Percentiles rank a stretch among this genome's conserved stretches.
These are phyloP conservation scores for Aleadryas rufinucha DNA, from an alignment of 2,113 vertebrate species.

Conservation along the genomic window DNA sequence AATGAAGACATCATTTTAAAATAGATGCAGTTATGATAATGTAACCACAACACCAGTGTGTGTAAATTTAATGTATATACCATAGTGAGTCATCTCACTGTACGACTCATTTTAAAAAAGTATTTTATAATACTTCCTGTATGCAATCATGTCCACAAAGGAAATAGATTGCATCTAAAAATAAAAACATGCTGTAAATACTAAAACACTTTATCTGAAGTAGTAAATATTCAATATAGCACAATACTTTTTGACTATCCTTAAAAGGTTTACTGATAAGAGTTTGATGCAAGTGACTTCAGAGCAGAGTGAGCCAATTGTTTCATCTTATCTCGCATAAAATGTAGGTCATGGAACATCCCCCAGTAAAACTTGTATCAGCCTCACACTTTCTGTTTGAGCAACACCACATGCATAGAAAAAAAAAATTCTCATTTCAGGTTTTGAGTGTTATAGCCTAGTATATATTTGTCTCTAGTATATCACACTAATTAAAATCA, in stretches of 20 bases:
- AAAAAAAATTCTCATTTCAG: background rate
- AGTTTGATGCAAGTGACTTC: background rate
- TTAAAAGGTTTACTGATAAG: background rate
- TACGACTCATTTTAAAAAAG: background rate
- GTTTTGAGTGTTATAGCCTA: background rate
- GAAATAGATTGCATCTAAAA: background rate
- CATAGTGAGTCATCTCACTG: conserved; percentile 13
- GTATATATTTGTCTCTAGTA: background rate
- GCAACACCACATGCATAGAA: background rate
- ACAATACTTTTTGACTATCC: background rate
- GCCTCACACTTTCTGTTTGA: background rate
- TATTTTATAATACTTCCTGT: background rate
- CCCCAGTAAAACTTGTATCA: background rate
- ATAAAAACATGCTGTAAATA: background rate
- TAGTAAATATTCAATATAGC: background rate
- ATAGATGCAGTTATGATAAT: conserved; percentile 21
- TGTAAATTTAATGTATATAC: conserved; percentile 21
- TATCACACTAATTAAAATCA: background rate
- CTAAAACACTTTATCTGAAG: background rate
- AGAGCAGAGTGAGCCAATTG: background rate
- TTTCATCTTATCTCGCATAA: background rate
- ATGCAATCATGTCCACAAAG: background rate
- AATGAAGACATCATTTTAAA: conserved; percentile 20
- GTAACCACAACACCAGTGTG: conserved; percentile 33
- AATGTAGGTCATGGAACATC: background rate